These are phyloP conservation scores for Pachycephus smyrnensis DNA, from an alignment of 2,888 invertebrate species.

Conservation along the genomic window DNA sequence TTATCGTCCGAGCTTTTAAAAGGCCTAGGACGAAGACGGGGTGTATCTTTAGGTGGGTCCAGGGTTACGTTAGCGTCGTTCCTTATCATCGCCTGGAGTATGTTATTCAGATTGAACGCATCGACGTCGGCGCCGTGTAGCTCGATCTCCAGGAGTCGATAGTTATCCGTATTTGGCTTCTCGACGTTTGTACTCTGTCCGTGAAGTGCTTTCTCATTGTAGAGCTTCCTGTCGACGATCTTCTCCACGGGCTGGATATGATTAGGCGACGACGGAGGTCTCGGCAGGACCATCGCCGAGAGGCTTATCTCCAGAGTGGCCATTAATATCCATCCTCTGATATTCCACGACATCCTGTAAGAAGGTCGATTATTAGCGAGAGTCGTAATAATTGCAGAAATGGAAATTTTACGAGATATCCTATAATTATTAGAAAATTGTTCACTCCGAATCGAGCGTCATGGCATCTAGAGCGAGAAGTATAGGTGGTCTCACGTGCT, in stretches of 20 bases:
- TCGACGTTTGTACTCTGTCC: slow-evolving; percentile 54
- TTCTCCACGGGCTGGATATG: slow-evolving; percentile 47
- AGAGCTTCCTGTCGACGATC: slow-evolving; percentile 34
- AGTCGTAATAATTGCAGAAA: not conserved
- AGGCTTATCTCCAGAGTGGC: slow-evolving; percentile 42
- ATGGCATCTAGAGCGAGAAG: not conserved
- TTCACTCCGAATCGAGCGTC: not conserved
- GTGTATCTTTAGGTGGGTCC: slow-evolving; percentile 51
- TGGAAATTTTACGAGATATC: not conserved
- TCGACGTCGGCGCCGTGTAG: slow-evolving; percentile 47
- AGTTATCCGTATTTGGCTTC: slow-evolving; percentile 45
- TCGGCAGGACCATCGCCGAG: slow-evolving; percentile 57
- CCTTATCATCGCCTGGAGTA: slow-evolving; percentile 43
- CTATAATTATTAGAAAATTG: slow-evolving; percentile 2
- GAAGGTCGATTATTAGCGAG: not conserved
- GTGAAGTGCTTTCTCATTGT: slow-evolving; percentile 40
- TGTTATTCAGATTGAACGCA: slow-evolving; percentile 44
- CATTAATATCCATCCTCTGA: slow-evolving; percentile 35
- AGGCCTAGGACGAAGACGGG: slow-evolving; percentile 35
- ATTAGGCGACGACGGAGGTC: slow-evolving; percentile 57
- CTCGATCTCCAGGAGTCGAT: slow-evolving; percentile 57
- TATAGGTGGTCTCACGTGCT: slow-evolving; percentile 14
- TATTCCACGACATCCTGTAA: slow-evolving; percentile 47
- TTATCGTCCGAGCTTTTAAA: slow-evolving; percentile 28
- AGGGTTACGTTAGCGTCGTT: slow-evolving; percentile 46